These are phyloP conservation scores for Eonycteris spelaea DNA, from an alignment of 2,113 vertebrate genomes.

Conservation along the genomic window DNA sequence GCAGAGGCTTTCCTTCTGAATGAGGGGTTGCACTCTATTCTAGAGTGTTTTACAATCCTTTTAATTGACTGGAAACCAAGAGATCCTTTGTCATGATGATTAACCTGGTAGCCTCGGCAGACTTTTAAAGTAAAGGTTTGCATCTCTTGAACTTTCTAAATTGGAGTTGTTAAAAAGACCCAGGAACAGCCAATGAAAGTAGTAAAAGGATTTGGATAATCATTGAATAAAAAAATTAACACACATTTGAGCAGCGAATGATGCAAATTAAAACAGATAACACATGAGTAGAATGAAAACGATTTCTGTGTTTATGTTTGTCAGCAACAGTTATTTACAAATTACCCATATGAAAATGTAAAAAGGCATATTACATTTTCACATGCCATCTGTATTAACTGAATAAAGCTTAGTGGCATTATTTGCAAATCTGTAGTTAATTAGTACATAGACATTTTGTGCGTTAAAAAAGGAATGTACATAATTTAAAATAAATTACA, in stretches of 20 bases:
- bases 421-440: conserved; percentile 88
- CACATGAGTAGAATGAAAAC: conserved; percentile 74
- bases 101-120: background rate
- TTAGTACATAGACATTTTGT: conserved; percentile 90
- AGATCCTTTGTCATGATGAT: background rate
- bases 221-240: background rate
- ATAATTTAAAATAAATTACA: conserved; percentile 91
- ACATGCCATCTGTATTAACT: conserved; percentile 86
- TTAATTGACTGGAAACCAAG: background rate
- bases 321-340: conserved; percentile 91
- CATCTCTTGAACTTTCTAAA: background rate
- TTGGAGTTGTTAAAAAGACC: background rate
- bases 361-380: conserved; percentile 82
- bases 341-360: conserved; percentile 93
- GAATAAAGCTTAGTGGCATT: conserved; percentile 88
- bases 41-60: rapidly evolving
- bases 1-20: background rate
- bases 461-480: conserved; percentile 93
- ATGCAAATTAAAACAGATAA: conserved; percentile 60
- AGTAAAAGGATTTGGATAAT: background rate
- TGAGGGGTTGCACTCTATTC: rapidly evolving
- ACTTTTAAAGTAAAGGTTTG: background rate
- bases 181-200: background rate
- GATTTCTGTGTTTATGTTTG: conserved; percentile 84
- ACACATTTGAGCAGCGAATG: background rate